A percentile compares a stretch with the other conserved stretches of the same genome.
Conservation (phyloP, 2,113 vertebrate genomes). For the Petromus typicus region DNA sequence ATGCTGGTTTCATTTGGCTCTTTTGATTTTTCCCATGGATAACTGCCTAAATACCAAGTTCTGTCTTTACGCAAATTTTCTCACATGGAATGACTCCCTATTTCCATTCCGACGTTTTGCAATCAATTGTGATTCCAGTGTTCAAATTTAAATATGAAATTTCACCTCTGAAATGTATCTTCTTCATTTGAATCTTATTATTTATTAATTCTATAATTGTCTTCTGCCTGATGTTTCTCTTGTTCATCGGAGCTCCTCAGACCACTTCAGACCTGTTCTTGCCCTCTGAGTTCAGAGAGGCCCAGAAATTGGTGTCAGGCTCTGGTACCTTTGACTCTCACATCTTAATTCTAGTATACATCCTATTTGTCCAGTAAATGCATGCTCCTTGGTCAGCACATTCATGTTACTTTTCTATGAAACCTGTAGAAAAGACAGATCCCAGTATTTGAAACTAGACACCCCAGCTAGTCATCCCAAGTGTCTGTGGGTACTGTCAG, state of each 20-base stretch:
- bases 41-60: too few relatives aligned
- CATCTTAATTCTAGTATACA: neutral
- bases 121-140: neutral
- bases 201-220: neutral
- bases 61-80: neutral
- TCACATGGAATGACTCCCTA: neutral
- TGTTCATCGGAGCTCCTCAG: neutral
- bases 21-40: neutral
- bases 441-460: neutral
- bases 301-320: too few relatives aligned
- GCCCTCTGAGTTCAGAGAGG: neutral
- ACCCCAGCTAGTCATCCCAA: too few relatives aligned
- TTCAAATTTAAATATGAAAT: neutral
- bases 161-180: neutral
- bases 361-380: neutral
- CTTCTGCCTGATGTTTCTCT: neutral
- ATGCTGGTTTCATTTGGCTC: fast-evolving
- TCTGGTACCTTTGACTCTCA: neutral
- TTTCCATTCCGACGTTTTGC: neutral
- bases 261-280: neutral
- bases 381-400: neutral
- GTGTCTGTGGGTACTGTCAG: too few relatives aligned
- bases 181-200: neutral
- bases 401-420: neutral
- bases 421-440: neutral